Evolutionary conservation across 2,888 invertebrate species (phyloP).

Genomic region (Leptinotarsa juncta): DNA sequence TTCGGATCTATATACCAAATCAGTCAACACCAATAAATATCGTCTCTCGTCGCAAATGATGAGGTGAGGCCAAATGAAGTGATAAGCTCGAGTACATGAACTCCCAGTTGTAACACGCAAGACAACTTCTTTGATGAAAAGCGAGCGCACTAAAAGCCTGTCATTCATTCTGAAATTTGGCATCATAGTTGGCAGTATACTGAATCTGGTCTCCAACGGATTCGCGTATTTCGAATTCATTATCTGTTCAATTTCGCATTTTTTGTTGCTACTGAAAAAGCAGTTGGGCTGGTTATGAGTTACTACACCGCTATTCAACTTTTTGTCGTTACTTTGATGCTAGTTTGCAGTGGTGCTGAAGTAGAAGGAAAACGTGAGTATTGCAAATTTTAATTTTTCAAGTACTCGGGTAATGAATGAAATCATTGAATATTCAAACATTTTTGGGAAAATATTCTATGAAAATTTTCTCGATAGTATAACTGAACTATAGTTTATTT

Average conservation of each 20-base stretch:
- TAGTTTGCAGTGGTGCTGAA: slow-evolving; percentile 1
- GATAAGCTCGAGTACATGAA: neutral
- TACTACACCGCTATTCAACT: neutral
- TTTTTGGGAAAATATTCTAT: no score
- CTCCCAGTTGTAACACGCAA: slow-evolving; percentile 14
- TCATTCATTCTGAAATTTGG: neutral
- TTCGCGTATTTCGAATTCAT: neutral
- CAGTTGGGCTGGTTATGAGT: neutral
- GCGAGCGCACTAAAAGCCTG: neutral
- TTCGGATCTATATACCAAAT: no score
- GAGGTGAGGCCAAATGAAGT: neutral
- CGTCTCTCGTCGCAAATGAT: neutral
- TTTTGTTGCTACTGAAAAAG: no score
- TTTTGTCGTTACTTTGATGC: neutral
- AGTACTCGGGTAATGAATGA: neutral
- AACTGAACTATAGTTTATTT: no score
- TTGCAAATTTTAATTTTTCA: neutral
- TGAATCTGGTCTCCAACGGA: neutral
- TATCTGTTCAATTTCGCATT: no score
- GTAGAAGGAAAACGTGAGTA: slow-evolving; percentile 19
- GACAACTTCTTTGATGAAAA: slow-evolving; percentile 6
- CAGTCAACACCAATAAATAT: neutral
- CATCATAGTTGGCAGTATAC: neutral
- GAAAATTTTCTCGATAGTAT: no score
- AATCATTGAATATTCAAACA: no score